Conservation (phyloP, 2,888 invertebrate genomes). For the Synergus laeviventris region DNA sequence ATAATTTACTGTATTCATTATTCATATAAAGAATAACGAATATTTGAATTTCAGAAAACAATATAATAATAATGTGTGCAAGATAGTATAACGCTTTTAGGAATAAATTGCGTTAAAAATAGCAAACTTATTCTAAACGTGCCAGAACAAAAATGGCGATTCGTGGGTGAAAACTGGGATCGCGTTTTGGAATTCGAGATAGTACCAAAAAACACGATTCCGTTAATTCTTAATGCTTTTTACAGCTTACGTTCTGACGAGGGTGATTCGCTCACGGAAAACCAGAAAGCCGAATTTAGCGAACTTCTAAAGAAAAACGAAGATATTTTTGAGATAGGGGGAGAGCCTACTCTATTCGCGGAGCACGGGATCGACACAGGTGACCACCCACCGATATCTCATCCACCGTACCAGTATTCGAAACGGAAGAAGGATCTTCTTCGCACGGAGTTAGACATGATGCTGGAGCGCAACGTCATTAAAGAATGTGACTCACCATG, state of each 20-base stretch:
- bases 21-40: too few relatives aligned
- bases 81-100: background rate
- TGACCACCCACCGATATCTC: background rate
- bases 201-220: too few relatives aligned
- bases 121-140: background rate
- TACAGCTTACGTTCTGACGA: background rate
- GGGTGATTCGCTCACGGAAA: background rate
- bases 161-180: background rate
- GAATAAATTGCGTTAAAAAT: too few relatives aligned
- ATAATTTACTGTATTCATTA: too few relatives aligned
- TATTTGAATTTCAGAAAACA: too few relatives aligned
- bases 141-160: background rate
- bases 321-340: background rate
- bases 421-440: background rate
- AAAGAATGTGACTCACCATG: slow-evolving; percentile 71
- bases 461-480: background rate
- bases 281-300: background rate
- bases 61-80: too few relatives aligned
- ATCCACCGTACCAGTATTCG: background rate
- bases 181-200: too few relatives aligned
- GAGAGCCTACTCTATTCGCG: background rate
- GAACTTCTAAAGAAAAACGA: background rate
- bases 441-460: background rate
- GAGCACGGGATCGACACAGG: slow-evolving; percentile 6
- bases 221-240: too few relatives aligned